Conservation (phyloP, 2,113 vertebrate species). For the Clarias gariepinus region DNA sequence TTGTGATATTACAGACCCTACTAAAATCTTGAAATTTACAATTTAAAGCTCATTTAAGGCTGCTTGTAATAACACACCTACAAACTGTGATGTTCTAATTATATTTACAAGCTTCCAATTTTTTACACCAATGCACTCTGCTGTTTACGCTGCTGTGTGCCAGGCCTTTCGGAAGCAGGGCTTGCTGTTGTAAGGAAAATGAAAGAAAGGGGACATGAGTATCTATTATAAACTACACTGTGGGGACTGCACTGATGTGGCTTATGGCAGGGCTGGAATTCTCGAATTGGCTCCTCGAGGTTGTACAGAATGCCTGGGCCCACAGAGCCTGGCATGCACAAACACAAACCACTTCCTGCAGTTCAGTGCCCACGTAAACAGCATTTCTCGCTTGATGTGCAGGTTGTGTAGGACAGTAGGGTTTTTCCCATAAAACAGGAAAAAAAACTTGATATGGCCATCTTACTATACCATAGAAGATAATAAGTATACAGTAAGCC, state of each 20-base stretch:
- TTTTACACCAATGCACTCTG: background rate
- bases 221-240: constrained; percentile 62
- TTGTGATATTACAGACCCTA: background rate
- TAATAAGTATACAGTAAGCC: background rate
- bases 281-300: constrained; percentile 21
- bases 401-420: constrained; percentile 42
- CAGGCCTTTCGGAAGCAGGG: constrained; percentile 24
- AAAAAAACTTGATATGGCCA: background rate
- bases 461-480: background rate
- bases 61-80: constrained; percentile 4
- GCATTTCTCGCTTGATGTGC: constrained; percentile 20
- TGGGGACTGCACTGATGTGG: constrained; percentile 63
- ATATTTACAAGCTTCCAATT: background rate
- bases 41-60: background rate
- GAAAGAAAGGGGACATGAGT: background rate
- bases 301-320: constrained; percentile 46
- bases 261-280: constrained; percentile 49
- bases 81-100: background rate
- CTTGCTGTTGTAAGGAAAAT: constrained; percentile 1
- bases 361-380: constrained; percentile 58
- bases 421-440: constrained; percentile 43
- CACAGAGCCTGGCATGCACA: constrained; percentile 64
- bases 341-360: constrained; percentile 57
- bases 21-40: background rate
- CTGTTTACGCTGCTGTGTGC: background rate